These are phyloP conservation scores for Phrynocephalus guinanensis DNA, from an alignment of 2,797 vertebrate genomes.

Conservation along the genomic window DNA sequence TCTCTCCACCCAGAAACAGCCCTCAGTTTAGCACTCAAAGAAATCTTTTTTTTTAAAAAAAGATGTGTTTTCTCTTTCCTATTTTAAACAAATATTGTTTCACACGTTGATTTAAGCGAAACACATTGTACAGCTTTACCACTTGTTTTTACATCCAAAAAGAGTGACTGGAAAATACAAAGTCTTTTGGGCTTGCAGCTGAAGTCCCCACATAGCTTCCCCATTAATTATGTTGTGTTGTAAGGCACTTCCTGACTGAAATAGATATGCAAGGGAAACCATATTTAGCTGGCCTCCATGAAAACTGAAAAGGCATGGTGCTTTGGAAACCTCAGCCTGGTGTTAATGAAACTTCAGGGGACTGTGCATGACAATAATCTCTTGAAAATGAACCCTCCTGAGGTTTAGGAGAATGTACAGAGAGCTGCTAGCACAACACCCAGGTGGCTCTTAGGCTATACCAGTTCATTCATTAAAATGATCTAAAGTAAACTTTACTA, in stretches of 20 bases:
- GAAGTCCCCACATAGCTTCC: conserved; percentile 4
- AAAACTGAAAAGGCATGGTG: conserved; percentile 46
- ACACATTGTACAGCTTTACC: not conserved
- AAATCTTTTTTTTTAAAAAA: not conserved
- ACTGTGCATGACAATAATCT: not conserved
- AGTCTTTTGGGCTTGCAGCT: no score
- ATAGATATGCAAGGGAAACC: conserved; percentile 35
- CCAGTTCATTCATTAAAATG: not conserved
- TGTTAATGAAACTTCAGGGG: conserved; percentile 48
- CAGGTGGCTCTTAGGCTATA: not conserved
- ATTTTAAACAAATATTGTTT: not conserved
- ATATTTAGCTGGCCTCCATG: conserved; percentile 26
- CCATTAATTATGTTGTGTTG: conserved; percentile 27
- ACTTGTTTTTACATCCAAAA: not conserved
- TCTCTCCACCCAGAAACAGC: no score
- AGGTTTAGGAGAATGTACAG: conserved; percentile 8
- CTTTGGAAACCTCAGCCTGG: conserved; percentile 42
- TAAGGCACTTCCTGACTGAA: conserved; percentile 21
- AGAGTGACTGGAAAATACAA: not conserved
- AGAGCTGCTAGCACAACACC: not conserved
- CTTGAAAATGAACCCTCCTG: conserved; percentile 22
- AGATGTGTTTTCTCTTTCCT: not conserved
- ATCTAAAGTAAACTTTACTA: not conserved
- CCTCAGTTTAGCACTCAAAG: not conserved
- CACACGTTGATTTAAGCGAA: not conserved